Percentiles rank a stretch among this genome's conserved stretches.
phyloP scores from a whole-genome alignment of 1,140 invertebrate genomes.

The Batillaria attramentaria region DNA sequence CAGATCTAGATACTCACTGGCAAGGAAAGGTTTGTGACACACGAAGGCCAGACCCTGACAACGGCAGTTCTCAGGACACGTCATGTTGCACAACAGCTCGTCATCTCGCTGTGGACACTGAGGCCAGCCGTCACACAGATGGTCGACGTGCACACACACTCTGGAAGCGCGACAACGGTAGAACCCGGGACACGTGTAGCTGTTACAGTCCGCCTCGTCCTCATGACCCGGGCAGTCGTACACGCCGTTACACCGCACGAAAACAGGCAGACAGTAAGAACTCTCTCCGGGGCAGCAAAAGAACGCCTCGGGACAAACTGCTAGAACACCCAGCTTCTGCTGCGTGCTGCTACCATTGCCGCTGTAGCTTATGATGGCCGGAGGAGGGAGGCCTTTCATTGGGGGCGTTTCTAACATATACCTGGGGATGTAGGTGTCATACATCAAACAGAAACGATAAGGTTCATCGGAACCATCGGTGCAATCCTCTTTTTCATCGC shows the following conservation, averaged over 20 bases:
- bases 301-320: background rate
- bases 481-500: background rate
- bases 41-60: constrained; percentile 13
- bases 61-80: constrained; percentile 41
- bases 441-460: background rate
- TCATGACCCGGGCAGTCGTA: background rate
- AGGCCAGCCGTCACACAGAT: constrained; percentile 22
- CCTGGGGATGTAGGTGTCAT: background rate
- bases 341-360: constrained; percentile 3
- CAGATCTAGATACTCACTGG: background rate
- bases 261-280: background rate
- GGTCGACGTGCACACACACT: constrained; percentile 20
- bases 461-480: constrained; percentile 7
- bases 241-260: constrained; percentile 16
- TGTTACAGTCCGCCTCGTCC: constrained; percentile 13
- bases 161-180: constrained; percentile 24
- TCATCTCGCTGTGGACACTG: constrained; percentile 36
- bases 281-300: background rate
- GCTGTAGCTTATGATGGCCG: background rate
- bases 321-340: background rate
- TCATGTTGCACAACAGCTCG: constrained; percentile 29
- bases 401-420: background rate
- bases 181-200: constrained; percentile 31
- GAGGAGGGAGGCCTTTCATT: background rate
- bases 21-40: constrained; percentile 3